Evolutionary conservation across 2,888 invertebrate species (phyloP).

Genomic region (Punctoribates punctum): DNA sequence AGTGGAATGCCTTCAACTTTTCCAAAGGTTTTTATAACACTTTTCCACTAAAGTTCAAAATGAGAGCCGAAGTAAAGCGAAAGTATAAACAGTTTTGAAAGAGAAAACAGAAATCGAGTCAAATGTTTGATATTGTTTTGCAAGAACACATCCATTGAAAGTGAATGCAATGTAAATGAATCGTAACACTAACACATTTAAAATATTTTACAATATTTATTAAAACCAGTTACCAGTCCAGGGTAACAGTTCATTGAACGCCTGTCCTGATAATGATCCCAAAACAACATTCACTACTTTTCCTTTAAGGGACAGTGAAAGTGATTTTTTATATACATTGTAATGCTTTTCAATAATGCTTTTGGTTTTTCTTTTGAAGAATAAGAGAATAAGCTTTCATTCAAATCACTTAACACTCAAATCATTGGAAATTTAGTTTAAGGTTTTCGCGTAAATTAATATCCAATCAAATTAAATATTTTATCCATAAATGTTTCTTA

Average conservation of each 20-base stretch:
- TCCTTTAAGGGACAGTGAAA: slow-evolving; percentile 31
- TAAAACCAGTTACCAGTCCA: slow-evolving; percentile 28
- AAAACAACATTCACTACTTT: slow-evolving; percentile 20
- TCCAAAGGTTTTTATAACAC: slow-evolving; percentile 18
- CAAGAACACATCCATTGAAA: slow-evolving; percentile 20
- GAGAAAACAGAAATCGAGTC: slow-evolving; percentile 10
- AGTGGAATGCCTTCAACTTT: slow-evolving; percentile 26
- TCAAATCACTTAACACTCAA: too few relatives aligned
- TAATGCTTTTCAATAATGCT: neutral
- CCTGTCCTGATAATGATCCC: slow-evolving; percentile 36
- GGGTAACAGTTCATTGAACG: slow-evolving; percentile 36
- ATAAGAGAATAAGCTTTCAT: neutral
- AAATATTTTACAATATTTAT: slow-evolving; percentile 26
- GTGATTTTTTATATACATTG: neutral
- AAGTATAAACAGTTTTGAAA: neutral
- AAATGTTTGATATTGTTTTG: slow-evolving; percentile 24
- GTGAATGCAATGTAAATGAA: slow-evolving; percentile 25
- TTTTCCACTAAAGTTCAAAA: neutral
- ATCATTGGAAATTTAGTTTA: too few relatives aligned
- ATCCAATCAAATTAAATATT: too few relatives aligned
- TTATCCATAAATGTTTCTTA: too few relatives aligned
- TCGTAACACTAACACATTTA: slow-evolving; percentile 32
- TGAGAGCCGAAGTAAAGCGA: neutral
- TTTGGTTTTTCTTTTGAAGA: neutral
- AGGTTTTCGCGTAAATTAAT: too few relatives aligned